Evolutionary conservation across 2,888 invertebrate species (phyloP), one percentile per base, ranked within the genome.

Genomic region (Troides oblongomaculatus): DNA sequence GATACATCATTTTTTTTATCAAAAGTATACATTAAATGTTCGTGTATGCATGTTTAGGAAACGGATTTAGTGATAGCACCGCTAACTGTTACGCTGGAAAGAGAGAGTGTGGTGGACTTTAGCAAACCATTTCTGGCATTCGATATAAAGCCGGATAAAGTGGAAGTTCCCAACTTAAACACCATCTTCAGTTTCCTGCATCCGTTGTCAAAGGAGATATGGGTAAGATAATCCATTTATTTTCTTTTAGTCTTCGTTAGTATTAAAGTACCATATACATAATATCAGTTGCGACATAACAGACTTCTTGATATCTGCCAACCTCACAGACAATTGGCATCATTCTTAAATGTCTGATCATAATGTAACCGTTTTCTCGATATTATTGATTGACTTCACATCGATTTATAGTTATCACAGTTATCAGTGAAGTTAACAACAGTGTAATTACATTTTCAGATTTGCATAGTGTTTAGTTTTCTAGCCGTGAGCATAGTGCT

Each of bases 71-170:
- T 97, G 6, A 97, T 99, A 71, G 98, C 98, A 10, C 97, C 99
- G 18, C 94, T 99, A 90, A 98, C 98, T 63, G 98, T 99, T 79
- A 99, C 97, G 10, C 95, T 97, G 21, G 97, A 97, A 82, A 94
- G 99, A 43, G 99, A 99, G 89, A 93, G 96, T 69, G 98, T 98
- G 74, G 97, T 99, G 76, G 99, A 99, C 88, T 99, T 99, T 91
- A 98, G 97, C 83, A 99, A 98, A 88, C 98, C 99, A 1, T 99
- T 99, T 92, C 97, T 99, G 96, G 97, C 98, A 6, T 95, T 99
- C 71, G 98, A 99, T 71, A 96, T 98, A 79, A 99, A 99, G 80
- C 97, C 98, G 96, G 96, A 97, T 82, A 97, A 97, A 89, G 96
- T 96, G 79, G 96, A 97, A 18, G 94, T 95, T 78, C 96, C 97